Base-by-base conservation (phyloP, 1,140 invertebrate genomes). In the Parasteatoda tepidariorum region DNA sequence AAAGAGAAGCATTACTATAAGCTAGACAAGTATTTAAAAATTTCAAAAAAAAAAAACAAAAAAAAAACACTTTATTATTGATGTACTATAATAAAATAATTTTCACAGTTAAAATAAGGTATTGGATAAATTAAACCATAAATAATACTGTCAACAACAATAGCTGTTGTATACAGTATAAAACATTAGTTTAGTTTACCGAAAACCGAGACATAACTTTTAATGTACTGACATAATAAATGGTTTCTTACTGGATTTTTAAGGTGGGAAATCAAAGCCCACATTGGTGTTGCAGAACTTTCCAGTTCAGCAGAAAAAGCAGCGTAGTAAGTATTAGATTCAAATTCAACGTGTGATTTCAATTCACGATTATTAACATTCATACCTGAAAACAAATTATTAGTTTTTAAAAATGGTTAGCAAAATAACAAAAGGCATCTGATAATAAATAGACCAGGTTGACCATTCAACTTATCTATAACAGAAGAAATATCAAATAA, bases 241-340 rank as follows among this genome's bases (percentile, higher is more conserved):
- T 24, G 34, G 24, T 62, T 28, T 78, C 78, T 94, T 81, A 91
- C 91, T 0, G 92, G 90, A 86, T 94, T 93, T 76, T 92, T 92
- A 22, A 98, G 91, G 90, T 98, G 97, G 11, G 94, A 94, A 31
- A 98, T 93, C 33, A 98, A 91, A 3, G 96, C 95, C 97, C 97
- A 98, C 96, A 99, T 97, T 1, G 97, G 96, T 89, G 97, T 97
- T 1, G 97, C 96, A 87, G 95, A 96, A 9, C 96, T 96, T 90
- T 99, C 97, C 83, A 98, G 90, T 90, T 99, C 97, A 73, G 97
- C 97, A 75, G 95, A 96, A 90, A 98, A 99, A 0, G 97, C 96
- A 61, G 96, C 96, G 90, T 98, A 98, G 90, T 99, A 99, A 0
- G 96, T 97, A 82, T 96, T 96, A 18, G 96, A 96, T 88, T 98